Evolutionary conservation across 2,888 invertebrate species (phyloP), one percentile per base, ranked within the genome.

Genomic region (Amphipyra tragopoginis): DNA sequence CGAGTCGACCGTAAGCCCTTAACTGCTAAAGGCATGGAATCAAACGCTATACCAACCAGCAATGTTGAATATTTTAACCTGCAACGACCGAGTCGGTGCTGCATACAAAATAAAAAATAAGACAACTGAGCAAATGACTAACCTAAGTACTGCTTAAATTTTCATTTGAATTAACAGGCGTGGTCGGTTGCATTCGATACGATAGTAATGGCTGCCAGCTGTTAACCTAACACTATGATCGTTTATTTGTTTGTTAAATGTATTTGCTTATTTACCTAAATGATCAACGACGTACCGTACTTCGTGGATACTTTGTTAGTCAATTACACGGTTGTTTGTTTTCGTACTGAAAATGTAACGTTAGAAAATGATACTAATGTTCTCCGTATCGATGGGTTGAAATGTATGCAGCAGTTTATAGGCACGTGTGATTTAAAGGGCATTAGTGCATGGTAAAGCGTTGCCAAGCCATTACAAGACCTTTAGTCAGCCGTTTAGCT

Each of bases 81-180:
- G 14, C 9, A 14, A 10, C 9, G 2, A n/a, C 4, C 29, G 5
- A 11, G 11, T 10, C 11, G 9, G 29, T 36, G 49, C 54, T 34
- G 44, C 48, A 29, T 8, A 13, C 11, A 51, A 53, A 61, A 53
- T 13, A 9, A 40, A 55, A 59, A 60, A 56, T 10, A 39, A 7
- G 26, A 26, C 26, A 14, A 13, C 34, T 13, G 11, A 45, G 21
- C 29, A 34, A 51, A 47, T 33, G 5, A 8, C n/a, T 13, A 42
- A 39, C 15, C 21, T 48, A 59, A 42, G 9, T 10, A 29, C 52
- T 56, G 34, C 21, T 69, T 74, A 61, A 62, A 62, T 11, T 77
- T 70, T 63, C 39, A 68, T 33, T 48, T n/a, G 29, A 26, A n/a
- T 0, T 39, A 38, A 44, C 44, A 56, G 58, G 55, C 58, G 50